Evolutionary conservation across 2,797 vertebrate species (phyloP), one percentile per base, ranked within the genome.

Genomic region (Antrozous pallidus): DNA sequence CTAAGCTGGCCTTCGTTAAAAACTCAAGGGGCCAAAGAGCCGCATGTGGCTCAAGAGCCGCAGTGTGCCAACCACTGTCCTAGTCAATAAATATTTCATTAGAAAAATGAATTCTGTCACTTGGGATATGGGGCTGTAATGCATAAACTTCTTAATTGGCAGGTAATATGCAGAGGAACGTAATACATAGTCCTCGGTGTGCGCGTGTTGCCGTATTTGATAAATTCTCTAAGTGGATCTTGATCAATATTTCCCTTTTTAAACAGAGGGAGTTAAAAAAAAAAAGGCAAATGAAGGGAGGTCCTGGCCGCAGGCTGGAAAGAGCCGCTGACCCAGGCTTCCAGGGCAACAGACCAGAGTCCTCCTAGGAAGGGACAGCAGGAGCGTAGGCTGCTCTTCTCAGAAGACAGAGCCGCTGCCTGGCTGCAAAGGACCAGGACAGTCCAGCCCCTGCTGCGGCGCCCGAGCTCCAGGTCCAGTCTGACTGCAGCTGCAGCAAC

Each of bases 41-140:
- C n/a, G n/a, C n/a, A n/a, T n/a, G n/a, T n/a, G n/a, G n/a, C n/a
- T n/a, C n/a, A n/a, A n/a, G n/a, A n/a, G n/a, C n/a, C n/a, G n/a
- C n/a, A n/a, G n/a, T n/a, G n/a, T n/a, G n/a, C n/a, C n/a, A n/a
- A n/a, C n/a, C n/a, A n/a, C n/a, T n/a, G 51, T 81, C 79, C 89
- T 94, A 88, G 33, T 95, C 95, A 84, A 94, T 88, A 95, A 94
- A 96, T 93, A 96, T 90, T 95, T 96, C 94, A 96, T 95, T 91
- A 65, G 75, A 94, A 94, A 96, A 94, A 91, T 89, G 61, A 96
- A 93, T 94, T 82, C 63, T 87, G 89, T 95, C 95, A 90, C 84
- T 92, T 81, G 91, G 81, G 94, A 95, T 6, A 24, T 70, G 40
- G 65, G 40, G 24, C 51, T 88, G 10, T 91, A 81, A 91, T 94